These are phyloP conservation scores for Conus ventricosus DNA, from an alignment of 1,140 invertebrate species.

Conservation along the genomic window DNA sequence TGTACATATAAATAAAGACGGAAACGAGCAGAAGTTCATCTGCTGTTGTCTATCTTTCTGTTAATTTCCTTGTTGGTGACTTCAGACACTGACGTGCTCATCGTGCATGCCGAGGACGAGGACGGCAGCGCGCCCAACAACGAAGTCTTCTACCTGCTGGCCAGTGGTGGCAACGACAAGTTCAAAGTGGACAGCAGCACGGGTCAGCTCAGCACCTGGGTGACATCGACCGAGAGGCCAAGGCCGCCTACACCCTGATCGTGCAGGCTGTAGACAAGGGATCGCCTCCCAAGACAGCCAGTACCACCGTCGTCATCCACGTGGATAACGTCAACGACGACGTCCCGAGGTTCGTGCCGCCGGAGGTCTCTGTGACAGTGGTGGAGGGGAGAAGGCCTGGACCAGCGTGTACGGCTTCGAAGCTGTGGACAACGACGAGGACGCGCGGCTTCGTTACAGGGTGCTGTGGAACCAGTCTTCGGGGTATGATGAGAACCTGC, in stretches of 20 bases:
- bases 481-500: background rate
- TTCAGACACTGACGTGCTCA: background rate
- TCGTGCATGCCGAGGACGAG: slow-evolving; percentile 52
- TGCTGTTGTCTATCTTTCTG: too few relatives aligned
- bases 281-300: background rate
- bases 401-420: background rate
- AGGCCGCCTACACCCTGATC: background rate
- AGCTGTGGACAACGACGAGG: background rate
- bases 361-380: background rate
- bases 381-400: background rate
- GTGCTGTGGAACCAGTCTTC: background rate
- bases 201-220: background rate
- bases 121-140: slow-evolving; percentile 61
- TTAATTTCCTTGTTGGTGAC: background rate
- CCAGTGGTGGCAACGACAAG: slow-evolving; percentile 43
- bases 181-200: slow-evolving; percentile 16
- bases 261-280: slow-evolving; percentile 22
- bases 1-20: too few relatives aligned
- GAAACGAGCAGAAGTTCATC: too few relatives aligned
- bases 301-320: background rate
- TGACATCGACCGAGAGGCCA: background rate
- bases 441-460: background rate
- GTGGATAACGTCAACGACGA: background rate
- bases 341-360: background rate
- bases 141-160: slow-evolving; percentile 57